Evolutionary conservation across 1,140 invertebrate species (phyloP).

Genomic region (Mactra quadrangularis): DNA sequence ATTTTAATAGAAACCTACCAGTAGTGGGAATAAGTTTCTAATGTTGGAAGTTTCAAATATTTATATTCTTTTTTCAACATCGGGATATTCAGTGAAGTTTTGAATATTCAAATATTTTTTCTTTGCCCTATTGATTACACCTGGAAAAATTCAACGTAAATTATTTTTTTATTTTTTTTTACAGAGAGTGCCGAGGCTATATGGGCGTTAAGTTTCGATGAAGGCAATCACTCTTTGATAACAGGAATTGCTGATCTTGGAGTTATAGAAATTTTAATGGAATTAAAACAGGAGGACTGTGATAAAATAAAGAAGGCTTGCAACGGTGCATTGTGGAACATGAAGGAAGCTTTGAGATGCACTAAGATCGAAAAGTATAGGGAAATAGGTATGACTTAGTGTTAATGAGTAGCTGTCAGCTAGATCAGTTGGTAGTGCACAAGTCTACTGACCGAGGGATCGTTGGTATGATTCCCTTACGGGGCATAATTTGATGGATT

Average conservation of each 20-base stretch:
- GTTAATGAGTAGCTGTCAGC: no score
- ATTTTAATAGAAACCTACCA: no score
- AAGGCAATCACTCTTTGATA: slow-evolving; percentile 63
- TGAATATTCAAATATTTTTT: no score
- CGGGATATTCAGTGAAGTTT: no score
- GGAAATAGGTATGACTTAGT: slow-evolving; percentile 44
- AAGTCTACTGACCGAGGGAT: no score
- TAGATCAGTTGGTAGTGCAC: no score
- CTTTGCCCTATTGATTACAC: no score
- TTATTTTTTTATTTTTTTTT: not conserved
- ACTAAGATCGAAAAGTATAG: slow-evolving; percentile 45
- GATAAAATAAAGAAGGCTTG: slow-evolving; percentile 42
- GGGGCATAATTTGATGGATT: no score
- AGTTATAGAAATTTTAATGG: slow-evolving; percentile 25
- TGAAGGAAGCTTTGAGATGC: slow-evolving; percentile 48
- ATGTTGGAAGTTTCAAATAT: no score
- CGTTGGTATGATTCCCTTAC: no score
- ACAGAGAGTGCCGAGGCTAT: slow-evolving; percentile 55
- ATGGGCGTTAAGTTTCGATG: slow-evolving; percentile 70
- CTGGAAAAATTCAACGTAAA: not conserved
- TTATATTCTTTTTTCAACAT: no score
- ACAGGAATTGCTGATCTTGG: slow-evolving; percentile 56
- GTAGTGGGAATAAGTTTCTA: no score
- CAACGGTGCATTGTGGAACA: slow-evolving; percentile 67
- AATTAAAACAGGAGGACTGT: slow-evolving; percentile 8